Base-by-base conservation (phyloP, 2,797 vertebrate genomes). In the Coilia nasus region DNA sequence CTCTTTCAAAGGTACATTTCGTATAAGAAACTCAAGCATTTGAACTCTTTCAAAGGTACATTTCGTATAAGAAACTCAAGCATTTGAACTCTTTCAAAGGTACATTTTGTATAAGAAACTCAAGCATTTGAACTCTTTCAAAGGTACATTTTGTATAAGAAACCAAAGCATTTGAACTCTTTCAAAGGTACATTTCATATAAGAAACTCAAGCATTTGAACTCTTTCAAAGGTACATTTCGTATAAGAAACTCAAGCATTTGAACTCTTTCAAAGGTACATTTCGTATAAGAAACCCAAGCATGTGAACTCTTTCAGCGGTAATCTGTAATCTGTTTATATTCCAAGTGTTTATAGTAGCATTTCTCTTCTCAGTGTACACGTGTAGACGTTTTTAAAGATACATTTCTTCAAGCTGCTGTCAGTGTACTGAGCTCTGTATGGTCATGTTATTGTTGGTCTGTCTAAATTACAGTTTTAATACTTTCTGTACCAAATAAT, bases 301-400 rank as follows among this genome's bases (percentile, higher is more conserved):
- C 14, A 17, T 84, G 47, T 54, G 67, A 23, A 19, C 46, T 56
- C 1, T 41, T 47, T 47, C 46, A 47, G 10, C 3, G 3, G 46
- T 47, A 10, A n/a, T n/a, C 50, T 54, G 50, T 54, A 41, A 41
- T 41, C 35, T 54, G 50, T 54, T 9, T 54, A 14, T 54, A 54
- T 54, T 54, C 2, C 7, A 7, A 14, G 50, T 54, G 50, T 54
- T 54, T 54, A 54, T 54, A 10, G 50, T 14, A 54, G 50, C 14
- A 54, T 54, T 54, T 54, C 7, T 7, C 14, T 10, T 9, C 50
- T 54, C 50, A 54, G 35, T 41, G 35, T 2, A 41, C 35, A 41
- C 35, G 35, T 54, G n/a, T 10, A 54, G 14, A 54, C 50, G 9
- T 54, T 96, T 94, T 83, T 90, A 93, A 84, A 94, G 93, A 96